These are phyloP conservation scores for Rhabdornis inornatus DNA, from an alignment of 2,113 vertebrate species.

Conservation along the genomic window DNA sequence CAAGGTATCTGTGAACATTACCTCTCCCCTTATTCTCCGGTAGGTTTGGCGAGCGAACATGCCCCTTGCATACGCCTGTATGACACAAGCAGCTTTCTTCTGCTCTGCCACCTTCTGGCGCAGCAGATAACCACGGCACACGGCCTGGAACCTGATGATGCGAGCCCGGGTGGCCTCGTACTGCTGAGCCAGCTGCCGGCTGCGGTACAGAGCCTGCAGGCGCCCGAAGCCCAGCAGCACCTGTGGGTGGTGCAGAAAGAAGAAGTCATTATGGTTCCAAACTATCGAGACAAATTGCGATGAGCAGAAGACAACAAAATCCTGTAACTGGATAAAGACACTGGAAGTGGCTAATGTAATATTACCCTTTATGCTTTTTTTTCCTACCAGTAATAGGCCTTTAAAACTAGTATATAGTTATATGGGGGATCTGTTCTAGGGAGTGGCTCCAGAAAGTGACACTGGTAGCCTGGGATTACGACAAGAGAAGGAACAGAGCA, in stretches of 20 bases:
- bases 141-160: constrained; percentile 76
- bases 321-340: not conserved
- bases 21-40: constrained; percentile 69
- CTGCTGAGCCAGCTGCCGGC: constrained; percentile 71
- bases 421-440: not conserved
- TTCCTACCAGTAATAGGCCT: not conserved
- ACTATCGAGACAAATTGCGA: not conserved
- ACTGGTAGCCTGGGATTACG: not conserved
- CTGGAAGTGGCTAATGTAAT: not conserved
- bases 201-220: constrained; percentile 84
- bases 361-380: not conserved
- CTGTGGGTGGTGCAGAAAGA: constrained; percentile 44
- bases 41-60: constrained; percentile 75
- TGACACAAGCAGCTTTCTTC: constrained; percentile 76
- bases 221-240: constrained; percentile 85
- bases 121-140: constrained; percentile 77
- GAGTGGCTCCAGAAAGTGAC: not conserved
- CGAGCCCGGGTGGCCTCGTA: constrained; percentile 72
- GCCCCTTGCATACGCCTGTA: constrained; percentile 86
- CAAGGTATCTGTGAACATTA: constrained; percentile 37
- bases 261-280: not conserved
- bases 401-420: not conserved
- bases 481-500: not conserved
- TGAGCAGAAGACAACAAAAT: not conserved
- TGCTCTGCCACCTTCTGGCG: constrained; percentile 76